phyloP scores from a whole-genome alignment of 2,888 invertebrate genomes.

The Pristionchus arcanus region DNA sequence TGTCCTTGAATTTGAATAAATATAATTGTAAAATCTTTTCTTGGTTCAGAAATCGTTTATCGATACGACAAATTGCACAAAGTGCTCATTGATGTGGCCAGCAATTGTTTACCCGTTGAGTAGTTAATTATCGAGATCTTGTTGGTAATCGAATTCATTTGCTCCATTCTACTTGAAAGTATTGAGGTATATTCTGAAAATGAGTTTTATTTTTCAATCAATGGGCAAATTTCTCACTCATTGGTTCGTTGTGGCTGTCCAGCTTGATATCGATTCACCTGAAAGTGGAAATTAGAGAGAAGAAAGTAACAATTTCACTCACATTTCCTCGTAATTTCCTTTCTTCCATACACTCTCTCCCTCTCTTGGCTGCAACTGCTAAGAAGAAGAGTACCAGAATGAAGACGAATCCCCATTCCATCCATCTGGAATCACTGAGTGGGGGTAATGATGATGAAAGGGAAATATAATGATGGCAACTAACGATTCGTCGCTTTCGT shows the following conservation, averaged over 20 bases:
- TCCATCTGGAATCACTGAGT: neutral
- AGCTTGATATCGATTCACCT: constrained; percentile 27
- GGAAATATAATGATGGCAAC: neutral
- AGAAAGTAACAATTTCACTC: neutral
- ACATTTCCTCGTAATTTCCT: constrained; percentile 15
- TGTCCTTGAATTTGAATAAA: no score
- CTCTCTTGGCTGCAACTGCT: neutral
- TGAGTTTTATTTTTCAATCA: neutral
- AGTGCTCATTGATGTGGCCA: neutral
- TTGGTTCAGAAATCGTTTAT: neutral
- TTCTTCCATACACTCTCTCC: neutral
- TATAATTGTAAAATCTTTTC: no score
- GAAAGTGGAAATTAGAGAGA: neutral
- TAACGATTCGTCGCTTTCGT: neutral
- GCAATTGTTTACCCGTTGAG: neutral
- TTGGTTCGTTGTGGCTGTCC: neutral
- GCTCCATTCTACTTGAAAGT: neutral
- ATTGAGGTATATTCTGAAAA: neutral
- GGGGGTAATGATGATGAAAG: neutral
- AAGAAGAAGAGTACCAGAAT: neutral
- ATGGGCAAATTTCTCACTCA: neutral
- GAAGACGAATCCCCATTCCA: constrained; percentile 15
- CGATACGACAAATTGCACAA: neutral
- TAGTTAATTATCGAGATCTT: neutral
- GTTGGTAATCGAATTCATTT: neutral